Evolutionary conservation across 2,888 invertebrate genomes (phyloP).

Genomic region (Hyppa rectilinea): DNA sequence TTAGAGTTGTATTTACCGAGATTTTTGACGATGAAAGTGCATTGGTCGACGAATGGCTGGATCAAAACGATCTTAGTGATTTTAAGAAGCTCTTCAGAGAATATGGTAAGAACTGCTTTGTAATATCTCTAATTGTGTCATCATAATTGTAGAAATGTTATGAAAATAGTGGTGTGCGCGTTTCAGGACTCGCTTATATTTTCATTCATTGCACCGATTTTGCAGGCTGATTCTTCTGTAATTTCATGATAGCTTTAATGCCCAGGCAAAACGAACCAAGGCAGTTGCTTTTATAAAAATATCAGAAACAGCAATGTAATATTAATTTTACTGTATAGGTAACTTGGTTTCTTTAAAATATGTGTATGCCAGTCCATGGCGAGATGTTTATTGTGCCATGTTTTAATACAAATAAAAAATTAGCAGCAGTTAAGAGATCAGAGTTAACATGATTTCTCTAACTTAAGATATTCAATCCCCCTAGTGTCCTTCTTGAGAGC

Average conservation of each 20-base stretch:
- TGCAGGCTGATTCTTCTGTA: background rate
- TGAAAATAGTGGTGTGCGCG: slow-evolving; percentile 41
- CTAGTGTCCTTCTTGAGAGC: background rate
- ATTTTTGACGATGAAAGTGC: slow-evolving; percentile 89
- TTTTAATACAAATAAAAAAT: background rate
- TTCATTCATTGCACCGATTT: slow-evolving; percentile 1
- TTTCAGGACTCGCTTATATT: slow-evolving; percentile 44
- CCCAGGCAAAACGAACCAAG: slow-evolving; percentile 26
- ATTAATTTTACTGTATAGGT: background rate
- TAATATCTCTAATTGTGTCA: slow-evolving; percentile 13
- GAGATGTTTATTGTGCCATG: background rate
- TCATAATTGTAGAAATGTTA: slow-evolving; percentile 35
- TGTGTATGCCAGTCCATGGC: background rate
- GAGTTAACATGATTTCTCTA: background rate
- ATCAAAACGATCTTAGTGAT: slow-evolving; percentile 93
- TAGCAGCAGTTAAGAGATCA: no score
- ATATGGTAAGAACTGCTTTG: slow-evolving; percentile 91
- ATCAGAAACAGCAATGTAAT: background rate
- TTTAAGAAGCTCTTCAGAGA: slow-evolving; percentile 93
- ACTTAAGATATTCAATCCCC: background rate
- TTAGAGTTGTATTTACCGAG: slow-evolving; percentile 81
- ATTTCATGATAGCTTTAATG: slow-evolving; percentile 1
- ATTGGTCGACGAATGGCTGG: slow-evolving; percentile 94
- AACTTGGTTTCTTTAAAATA: background rate
- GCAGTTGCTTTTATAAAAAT: background rate